These are phyloP conservation scores for Xestia xanthographa DNA, from an alignment of 2,888 invertebrate genomes.

Conservation along the genomic window DNA sequence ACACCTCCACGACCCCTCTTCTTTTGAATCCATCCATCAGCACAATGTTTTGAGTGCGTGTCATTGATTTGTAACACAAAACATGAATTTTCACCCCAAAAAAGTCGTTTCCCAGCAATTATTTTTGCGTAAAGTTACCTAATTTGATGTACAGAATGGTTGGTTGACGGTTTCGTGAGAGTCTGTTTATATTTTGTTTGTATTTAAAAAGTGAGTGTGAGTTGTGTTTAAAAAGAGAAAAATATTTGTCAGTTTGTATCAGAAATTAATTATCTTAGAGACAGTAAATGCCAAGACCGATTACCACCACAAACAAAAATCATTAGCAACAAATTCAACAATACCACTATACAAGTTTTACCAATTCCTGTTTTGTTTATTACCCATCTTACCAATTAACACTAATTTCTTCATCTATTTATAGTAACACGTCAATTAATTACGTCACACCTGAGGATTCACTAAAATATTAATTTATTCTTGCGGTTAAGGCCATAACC, in stretches of 20 bases:
- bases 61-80: too few species aligned
- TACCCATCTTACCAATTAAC: background rate
- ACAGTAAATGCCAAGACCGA: background rate
- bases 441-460: conserved; percentile 8
- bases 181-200: too few species aligned
- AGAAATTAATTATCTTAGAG: background rate
- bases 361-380: background rate
- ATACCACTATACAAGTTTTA: background rate
- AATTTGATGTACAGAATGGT: too few species aligned
- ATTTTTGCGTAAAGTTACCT: too few species aligned
- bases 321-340: background rate
- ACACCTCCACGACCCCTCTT: too few species aligned
- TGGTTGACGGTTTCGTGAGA: too few species aligned
- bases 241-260: background rate
- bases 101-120: too few species aligned
- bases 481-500: background rate
- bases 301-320: background rate
- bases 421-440: background rate
- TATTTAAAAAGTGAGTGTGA: too few species aligned
- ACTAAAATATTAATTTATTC: background rate
- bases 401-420: conserved; percentile 3
- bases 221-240: too few species aligned
- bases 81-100: too few species aligned
- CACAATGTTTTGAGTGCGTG: too few species aligned
- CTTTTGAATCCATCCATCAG: too few species aligned